Conservation (phyloP, 2,888 invertebrate genomes). For the Amphipoea oculea region DNA sequence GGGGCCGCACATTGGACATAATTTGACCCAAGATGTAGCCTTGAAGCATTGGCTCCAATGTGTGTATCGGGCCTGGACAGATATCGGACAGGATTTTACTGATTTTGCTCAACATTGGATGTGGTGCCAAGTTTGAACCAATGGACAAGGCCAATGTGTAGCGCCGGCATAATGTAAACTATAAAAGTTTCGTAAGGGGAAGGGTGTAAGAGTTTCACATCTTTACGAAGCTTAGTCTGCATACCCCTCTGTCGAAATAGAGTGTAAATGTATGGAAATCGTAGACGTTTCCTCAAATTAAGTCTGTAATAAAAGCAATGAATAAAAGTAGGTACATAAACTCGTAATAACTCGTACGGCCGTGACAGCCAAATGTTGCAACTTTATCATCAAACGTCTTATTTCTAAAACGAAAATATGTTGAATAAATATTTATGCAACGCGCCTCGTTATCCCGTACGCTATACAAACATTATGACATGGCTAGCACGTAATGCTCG, state of each 20-base stretch:
- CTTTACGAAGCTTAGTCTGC: background rate
- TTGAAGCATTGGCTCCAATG: too few species aligned
- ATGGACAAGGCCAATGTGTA: too few species aligned
- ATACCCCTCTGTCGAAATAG: background rate
- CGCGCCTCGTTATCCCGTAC: constrained; percentile 33
- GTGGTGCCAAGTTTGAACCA: too few species aligned
- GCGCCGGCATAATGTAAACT: too few species aligned
- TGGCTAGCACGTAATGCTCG: constrained; percentile 42
- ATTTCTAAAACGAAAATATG: constrained; percentile 40
- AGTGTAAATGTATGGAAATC: background rate
- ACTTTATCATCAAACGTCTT: constrained; percentile 49
- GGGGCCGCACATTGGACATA: too few species aligned
- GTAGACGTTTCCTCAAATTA: constrained; percentile 29
- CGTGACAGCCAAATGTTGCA: constrained; percentile 55
- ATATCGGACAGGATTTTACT: too few species aligned
- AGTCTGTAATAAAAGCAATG: constrained; percentile 11
- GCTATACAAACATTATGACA: constrained; percentile 52
- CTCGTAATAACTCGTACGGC: background rate
- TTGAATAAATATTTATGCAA: constrained; percentile 58
- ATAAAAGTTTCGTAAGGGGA: background rate
- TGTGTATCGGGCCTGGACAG: too few species aligned
- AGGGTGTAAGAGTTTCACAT: background rate
- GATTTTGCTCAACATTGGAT: too few species aligned
- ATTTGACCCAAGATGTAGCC: too few species aligned
- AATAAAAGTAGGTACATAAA: too few species aligned